These are phyloP conservation scores for Myiozetetes cayanensis DNA, from an alignment of 2,113 vertebrate species.

Conservation along the genomic window DNA sequence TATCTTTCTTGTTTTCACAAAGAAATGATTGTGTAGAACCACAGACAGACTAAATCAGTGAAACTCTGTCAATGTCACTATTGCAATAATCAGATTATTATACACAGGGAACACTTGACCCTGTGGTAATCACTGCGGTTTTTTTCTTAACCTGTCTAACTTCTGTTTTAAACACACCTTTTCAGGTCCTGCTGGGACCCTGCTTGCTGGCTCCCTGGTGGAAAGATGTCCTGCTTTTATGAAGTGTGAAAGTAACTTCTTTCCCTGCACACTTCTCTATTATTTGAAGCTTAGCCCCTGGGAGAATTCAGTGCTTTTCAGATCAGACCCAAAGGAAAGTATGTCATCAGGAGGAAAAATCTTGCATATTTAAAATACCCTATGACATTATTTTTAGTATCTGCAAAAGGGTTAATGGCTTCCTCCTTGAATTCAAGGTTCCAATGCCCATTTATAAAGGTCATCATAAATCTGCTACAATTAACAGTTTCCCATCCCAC, in stretches of 20 bases:
- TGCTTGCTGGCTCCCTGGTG: not conserved
- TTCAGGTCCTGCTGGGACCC: not conserved
- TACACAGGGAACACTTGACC: not conserved
- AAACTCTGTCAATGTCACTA: not conserved
- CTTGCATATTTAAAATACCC: not conserved
- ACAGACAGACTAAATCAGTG: not conserved
- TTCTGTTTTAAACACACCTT: constrained; percentile 40
- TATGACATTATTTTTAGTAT: constrained; percentile 1
- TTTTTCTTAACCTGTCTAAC: not conserved
- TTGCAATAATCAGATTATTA: not conserved
- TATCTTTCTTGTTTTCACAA: not conserved
- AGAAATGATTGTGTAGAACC: not conserved
- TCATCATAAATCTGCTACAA: not conserved
- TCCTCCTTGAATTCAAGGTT: not conserved
- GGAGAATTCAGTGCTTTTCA: not conserved
- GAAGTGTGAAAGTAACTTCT: constrained; percentile 24
- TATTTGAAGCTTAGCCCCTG: constrained; percentile 23
- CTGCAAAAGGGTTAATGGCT: constrained; percentile 1
- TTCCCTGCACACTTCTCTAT: not conserved
- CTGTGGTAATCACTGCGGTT: not conserved
- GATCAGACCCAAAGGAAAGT: constrained; percentile 23
- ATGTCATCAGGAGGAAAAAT: not conserved
- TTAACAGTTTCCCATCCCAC: not conserved
- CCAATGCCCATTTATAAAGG: not conserved
- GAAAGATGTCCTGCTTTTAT: constrained; percentile 40